phyloP scores from a whole-genome alignment of 2,797 vertebrate species.

The Sebastes diploproa region DNA sequence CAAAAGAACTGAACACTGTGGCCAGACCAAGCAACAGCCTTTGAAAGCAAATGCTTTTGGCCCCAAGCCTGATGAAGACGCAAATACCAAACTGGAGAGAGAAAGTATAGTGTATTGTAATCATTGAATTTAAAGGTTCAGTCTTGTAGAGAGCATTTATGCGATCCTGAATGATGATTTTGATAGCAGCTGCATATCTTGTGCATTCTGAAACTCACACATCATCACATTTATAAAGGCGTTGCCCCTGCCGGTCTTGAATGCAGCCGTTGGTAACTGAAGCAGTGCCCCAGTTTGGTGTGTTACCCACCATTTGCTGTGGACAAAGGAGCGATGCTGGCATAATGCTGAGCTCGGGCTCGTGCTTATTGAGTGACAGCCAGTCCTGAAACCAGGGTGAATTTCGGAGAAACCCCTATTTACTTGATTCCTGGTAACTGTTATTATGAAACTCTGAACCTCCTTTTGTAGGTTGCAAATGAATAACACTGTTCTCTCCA shows the following conservation, averaged over 20 bases:
- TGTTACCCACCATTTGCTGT: slow-evolving; percentile 21
- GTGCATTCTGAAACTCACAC: background rate
- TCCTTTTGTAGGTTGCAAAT: slow-evolving; percentile 6
- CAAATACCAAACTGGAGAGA: slow-evolving; percentile 1
- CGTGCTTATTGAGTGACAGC: background rate
- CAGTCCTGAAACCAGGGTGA: background rate
- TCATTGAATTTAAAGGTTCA: background rate
- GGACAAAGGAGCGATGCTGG: slow-evolving; percentile 19
- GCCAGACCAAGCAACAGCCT: slow-evolving; percentile 18
- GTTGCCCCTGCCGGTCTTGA: background rate
- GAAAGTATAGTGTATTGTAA: background rate
- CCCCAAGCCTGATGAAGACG: slow-evolving; percentile 22
- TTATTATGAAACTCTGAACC: background rate
- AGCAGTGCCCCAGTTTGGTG: slow-evolving; percentile 28
- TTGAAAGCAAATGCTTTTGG: slow-evolving; percentile 58
- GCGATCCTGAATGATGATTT: background rate
- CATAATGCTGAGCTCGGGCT: background rate
- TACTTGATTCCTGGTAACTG: background rate
- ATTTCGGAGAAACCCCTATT: background rate
- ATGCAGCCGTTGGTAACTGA: background rate
- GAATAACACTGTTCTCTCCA: background rate
- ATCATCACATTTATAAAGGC: background rate
- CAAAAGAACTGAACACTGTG: slow-evolving; percentile 37
- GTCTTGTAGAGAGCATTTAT: background rate
- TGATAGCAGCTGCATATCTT: background rate